Conservation (phyloP, 2,888 invertebrate genomes). For the Melitaea athalia region DNA sequence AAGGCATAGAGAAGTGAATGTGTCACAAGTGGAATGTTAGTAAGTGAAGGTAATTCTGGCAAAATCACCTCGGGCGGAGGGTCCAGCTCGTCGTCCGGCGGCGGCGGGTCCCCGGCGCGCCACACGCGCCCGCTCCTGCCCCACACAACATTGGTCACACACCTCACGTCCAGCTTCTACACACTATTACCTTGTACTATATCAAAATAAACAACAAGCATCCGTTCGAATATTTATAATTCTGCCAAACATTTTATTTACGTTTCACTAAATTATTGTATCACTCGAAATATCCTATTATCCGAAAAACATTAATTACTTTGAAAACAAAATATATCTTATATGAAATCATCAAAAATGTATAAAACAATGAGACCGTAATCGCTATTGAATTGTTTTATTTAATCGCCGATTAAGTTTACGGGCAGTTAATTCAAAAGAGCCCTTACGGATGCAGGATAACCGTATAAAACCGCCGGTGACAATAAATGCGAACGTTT, state of each 20-base stretch:
- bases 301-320: neutral
- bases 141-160: constrained; percentile 68
- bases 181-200: constrained; percentile 12
- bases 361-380: constrained; percentile 10
- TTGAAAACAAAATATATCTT: neutral
- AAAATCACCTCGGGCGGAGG: constrained; percentile 81
- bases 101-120: constrained; percentile 70
- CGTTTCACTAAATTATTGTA: neutral
- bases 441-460: constrained; percentile 63
- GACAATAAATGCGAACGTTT: constrained; percentile 71
- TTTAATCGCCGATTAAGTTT: constrained; percentile 57
- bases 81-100: constrained; percentile 74
- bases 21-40: constrained; percentile 58
- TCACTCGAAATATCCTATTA: neutral
- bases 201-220: constrained; percentile 17
- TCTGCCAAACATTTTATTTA: neutral
- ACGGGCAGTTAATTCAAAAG: constrained; percentile 65
- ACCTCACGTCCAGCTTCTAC: constrained; percentile 26
- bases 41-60: constrained; percentile 80
- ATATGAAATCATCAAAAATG: neutral
- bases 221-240: neutral
- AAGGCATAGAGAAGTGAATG: constrained; percentile 71
- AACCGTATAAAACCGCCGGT: constrained; percentile 61
- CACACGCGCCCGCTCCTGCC: constrained; percentile 78
- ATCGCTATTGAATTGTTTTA: constrained; percentile 32